Percentiles rank a stretch among this genome's conserved stretches.
Evolutionary conservation across 2,113 vertebrate genomes (phyloP).

Genomic region (Alethe castanea): DNA sequence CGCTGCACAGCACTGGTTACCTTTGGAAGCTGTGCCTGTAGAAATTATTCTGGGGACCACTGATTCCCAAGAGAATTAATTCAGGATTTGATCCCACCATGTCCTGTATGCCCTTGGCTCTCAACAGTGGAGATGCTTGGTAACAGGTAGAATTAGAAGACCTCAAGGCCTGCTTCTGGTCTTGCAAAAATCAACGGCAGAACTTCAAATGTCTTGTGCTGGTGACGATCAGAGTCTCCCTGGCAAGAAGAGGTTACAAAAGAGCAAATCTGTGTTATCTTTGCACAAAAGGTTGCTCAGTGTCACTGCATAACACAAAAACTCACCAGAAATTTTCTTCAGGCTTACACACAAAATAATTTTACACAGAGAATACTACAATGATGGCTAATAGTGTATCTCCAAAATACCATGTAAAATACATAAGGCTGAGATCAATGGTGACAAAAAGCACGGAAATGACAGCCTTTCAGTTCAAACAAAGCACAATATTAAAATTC

Average conservation of each 20-base stretch:
- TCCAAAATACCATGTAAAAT: background rate
- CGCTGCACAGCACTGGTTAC: background rate
- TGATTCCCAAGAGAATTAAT: background rate
- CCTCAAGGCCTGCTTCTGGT: background rate
- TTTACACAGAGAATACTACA: background rate
- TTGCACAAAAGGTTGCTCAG: background rate
- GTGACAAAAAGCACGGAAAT: constrained; percentile 15
- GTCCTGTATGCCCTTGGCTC: background rate
- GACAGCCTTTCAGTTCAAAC: background rate
- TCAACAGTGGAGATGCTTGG: background rate
- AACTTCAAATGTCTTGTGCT: background rate
- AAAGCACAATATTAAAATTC: constrained; percentile 40
- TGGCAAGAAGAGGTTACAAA: background rate
- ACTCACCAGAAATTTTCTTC: background rate
- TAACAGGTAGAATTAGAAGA: background rate
- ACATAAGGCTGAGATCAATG: background rate
- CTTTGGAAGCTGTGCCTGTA: background rate
- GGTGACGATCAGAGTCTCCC: background rate
- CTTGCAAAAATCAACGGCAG: background rate
- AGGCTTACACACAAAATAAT: background rate
- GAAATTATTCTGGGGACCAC: background rate
- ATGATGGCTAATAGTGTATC: background rate
- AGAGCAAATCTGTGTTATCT: background rate
- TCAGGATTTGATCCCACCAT: background rate
- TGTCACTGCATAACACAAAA: background rate